Percentiles rank a stretch among this genome's conserved stretches.
These are phyloP conservation scores for Botrylloides violaceus DNA, from an alignment of 23 tunicate species.

Conservation along the genomic window DNA sequence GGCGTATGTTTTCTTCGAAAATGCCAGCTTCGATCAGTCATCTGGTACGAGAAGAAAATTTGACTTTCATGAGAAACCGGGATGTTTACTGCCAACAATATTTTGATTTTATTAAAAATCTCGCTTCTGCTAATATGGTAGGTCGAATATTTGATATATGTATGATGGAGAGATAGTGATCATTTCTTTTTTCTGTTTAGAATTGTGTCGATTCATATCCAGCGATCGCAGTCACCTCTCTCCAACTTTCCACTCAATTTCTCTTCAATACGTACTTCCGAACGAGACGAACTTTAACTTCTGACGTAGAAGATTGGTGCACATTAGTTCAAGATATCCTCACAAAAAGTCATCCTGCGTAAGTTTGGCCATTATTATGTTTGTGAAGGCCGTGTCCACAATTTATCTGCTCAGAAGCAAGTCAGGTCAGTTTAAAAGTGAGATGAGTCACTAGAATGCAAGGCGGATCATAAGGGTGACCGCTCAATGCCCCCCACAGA, in stretches of 20 bases:
- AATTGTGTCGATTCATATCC: conserved; percentile 47
- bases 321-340: conserved; percentile 29
- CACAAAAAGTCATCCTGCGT: conserved; percentile 62
- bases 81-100: conserved; percentile 51
- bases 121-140: conserved; percentile 56
- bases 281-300: conserved; percentile 31
- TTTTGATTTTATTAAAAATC: conserved; percentile 39
- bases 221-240: conserved; percentile 77
- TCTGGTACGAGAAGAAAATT: conserved; percentile 70
- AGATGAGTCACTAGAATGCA: too few relatives aligned
- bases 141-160: conserved; percentile 3
- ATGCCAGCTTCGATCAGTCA: conserved; percentile 80
- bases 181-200: conserved; percentile 19
- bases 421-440: too few relatives aligned
- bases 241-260: conserved; percentile 58
- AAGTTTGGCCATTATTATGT: too few relatives aligned
- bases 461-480: too few relatives aligned
- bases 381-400: too few relatives aligned
- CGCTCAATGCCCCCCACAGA: too few relatives aligned
- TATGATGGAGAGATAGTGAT: background rate
- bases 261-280: conserved; percentile 78
- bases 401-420: too few relatives aligned
- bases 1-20: conserved; percentile 54
- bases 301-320: conserved; percentile 49
- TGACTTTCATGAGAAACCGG: conserved; percentile 69